A percentile compares a stretch with the other conserved stretches of the same genome.
These are phyloP conservation scores for Phymatocera aterrima DNA, from an alignment of 2,888 invertebrate genomes.

Conservation along the genomic window DNA sequence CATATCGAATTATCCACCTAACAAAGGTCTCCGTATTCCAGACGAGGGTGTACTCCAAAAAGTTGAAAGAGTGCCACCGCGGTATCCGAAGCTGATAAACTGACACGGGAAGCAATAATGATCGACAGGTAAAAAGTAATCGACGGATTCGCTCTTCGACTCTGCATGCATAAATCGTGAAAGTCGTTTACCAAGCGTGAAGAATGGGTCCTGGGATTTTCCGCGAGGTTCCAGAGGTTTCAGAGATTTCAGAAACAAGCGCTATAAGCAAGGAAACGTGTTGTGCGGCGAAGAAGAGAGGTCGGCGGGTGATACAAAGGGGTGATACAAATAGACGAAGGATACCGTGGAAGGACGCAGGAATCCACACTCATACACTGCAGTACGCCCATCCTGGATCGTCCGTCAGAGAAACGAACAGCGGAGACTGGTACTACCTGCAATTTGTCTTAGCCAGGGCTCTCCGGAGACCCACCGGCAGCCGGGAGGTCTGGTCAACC, in stretches of 20 bases:
- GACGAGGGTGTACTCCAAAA: no score
- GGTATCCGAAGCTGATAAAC: no score
- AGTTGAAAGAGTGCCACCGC: no score
- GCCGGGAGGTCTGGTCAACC: constrained; percentile 14
- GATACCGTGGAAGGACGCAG: background rate
- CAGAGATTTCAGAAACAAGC: background rate
- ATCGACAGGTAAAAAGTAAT: background rate
- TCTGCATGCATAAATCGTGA: background rate
- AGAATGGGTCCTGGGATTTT: background rate
- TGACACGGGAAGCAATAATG: no score
- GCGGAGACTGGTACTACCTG: constrained; percentile 31
- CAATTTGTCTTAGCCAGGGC: constrained; percentile 43
- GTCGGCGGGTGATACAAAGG: no score
- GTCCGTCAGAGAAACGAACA: constrained; percentile 37
- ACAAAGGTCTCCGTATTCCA: no score
- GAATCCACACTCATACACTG: background rate
- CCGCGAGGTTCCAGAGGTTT: no score
- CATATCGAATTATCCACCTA: no score
- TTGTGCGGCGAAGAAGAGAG: background rate
- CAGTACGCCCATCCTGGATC: constrained; percentile 1
- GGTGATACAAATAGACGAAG: background rate
- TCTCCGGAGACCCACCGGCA: constrained; percentile 37
- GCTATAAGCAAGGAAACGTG: background rate
- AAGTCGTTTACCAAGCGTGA: background rate
- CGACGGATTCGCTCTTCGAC: no score